Conservation (phyloP, 92 coral and sea anemone genomes). For the Heteractis magnifica region DNA sequence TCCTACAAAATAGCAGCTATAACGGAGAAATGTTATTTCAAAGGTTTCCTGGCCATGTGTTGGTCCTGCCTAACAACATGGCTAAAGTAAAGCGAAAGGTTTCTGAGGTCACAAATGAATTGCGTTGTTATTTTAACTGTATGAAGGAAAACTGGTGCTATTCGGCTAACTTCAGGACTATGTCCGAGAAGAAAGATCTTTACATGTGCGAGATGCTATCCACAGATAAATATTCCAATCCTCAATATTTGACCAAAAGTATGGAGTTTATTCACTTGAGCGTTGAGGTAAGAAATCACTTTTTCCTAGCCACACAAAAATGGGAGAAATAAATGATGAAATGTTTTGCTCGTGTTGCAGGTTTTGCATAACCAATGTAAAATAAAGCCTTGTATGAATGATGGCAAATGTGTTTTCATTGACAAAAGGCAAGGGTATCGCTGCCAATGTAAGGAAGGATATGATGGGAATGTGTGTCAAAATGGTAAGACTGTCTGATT, state of each 20-base stretch:
- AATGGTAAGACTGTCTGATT: neutral
- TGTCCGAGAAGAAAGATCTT: neutral
- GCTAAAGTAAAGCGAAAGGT: neutral
- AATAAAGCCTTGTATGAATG: neutral
- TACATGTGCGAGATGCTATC: neutral
- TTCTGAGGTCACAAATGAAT: neutral
- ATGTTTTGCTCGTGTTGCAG: neutral
- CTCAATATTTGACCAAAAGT: neutral
- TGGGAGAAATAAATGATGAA: neutral
- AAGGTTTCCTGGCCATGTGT: neutral
- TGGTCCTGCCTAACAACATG: neutral
- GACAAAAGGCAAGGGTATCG: conserved; percentile 5
- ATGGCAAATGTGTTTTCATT: neutral
- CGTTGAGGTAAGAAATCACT: neutral
- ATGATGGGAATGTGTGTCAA: neutral
- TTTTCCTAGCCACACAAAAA: neutral
- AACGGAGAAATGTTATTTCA: neutral
- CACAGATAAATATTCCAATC: neutral
- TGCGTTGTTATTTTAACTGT: neutral
- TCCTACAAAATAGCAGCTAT: neutral
- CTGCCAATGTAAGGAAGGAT: neutral
- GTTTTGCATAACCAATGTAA: neutral
- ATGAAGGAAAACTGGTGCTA: neutral
- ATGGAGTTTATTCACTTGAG: neutral
- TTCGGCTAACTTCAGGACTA: conserved; percentile 2